Base-by-base conservation (phyloP, 2,888 invertebrate genomes). In the Nemurella pictetii region DNA sequence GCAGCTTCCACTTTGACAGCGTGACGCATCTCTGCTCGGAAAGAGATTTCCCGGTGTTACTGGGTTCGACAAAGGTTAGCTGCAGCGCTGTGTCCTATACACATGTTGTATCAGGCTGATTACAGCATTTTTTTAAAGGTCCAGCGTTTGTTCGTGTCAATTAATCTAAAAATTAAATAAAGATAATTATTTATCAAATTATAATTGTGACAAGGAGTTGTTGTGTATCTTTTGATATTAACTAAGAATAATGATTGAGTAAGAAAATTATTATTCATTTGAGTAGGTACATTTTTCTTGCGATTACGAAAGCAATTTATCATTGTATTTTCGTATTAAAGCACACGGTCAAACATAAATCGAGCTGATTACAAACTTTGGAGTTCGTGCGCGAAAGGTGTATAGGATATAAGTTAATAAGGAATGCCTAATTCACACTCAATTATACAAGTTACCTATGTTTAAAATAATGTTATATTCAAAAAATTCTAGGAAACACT, bases 231-330 rank as follows among this genome's bases (percentile, higher is more conserved):
- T 82, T 82, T 72, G 82, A 72, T 82, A 82, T 27, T 82, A 55
- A 82, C 27, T 82, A 29, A 26, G 4, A 72, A 82, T 72, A 82
- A 82, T 82, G 28, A 5, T 26, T 20, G 7, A 75, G 9, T 20
- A 78, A 78, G 29, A 78, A 78, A 78, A 78, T 30, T n/a, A 28
- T 20, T 1, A 75, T 75, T 75, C 26, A 80, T 32, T 35, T 30
- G 80, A 35, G 15, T 80, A 80, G n/a, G 32, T 35, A 80, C 80
- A 80, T 35, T 80, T 80, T 80, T 80, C 26, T 36, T 36, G 36
- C 32, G 35, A 35, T 80, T 35, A 80, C 55, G 9, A 55, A 12
- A 75, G 12, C 75, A 75, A 9, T 75, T 75, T 75, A 28, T 4
- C 27, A 28, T 75, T 75, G 29, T 75, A 75, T 75, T 75, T 75